phyloP scores from a whole-genome alignment of 2,888 invertebrate species.

The Sarcophaga carnaria region DNA sequence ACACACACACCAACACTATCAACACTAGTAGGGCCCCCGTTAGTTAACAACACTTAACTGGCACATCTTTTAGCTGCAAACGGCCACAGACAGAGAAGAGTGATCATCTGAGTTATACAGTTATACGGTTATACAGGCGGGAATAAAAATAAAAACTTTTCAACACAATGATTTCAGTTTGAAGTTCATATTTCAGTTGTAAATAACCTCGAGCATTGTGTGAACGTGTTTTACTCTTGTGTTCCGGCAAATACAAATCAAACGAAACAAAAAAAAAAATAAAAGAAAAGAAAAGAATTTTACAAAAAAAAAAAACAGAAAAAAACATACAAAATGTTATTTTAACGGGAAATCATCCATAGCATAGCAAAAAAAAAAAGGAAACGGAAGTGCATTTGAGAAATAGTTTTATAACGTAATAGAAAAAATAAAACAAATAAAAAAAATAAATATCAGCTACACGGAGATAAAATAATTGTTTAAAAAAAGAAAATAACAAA shows the following conservation, averaged over 20 bases:
- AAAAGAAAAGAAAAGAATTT: constrained; percentile 16
- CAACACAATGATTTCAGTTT: constrained; percentile 69
- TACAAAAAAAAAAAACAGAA: not conserved
- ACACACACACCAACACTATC: not conserved
- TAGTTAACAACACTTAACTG: not conserved
- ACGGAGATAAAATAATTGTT: too few species aligned
- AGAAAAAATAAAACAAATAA: constrained; percentile 20
- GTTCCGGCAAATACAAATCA: not conserved
- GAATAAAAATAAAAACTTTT: constrained; percentile 70
- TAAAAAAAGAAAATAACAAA: not conserved
- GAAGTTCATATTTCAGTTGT: constrained; percentile 69
- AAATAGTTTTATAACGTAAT: constrained; percentile 49
- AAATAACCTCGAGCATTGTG: constrained; percentile 63
- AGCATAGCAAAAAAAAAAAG: constrained; percentile 43
- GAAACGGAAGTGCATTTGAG: constrained; percentile 65
- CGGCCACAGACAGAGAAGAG: constrained; percentile 11
- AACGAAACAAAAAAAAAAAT: constrained; percentile 2
- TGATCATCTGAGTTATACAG: constrained; percentile 3
- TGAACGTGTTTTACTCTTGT: constrained; percentile 54
- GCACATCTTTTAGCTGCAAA: not conserved
- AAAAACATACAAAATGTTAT: constrained; percentile 40
- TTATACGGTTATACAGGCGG: constrained; percentile 19
- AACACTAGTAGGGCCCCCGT: too few species aligned
- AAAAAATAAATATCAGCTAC: constrained; percentile 12
- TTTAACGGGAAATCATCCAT: constrained; percentile 48